Conservation (phyloP, 2,113 vertebrate species). For the Charadrius vociferus region DNA sequence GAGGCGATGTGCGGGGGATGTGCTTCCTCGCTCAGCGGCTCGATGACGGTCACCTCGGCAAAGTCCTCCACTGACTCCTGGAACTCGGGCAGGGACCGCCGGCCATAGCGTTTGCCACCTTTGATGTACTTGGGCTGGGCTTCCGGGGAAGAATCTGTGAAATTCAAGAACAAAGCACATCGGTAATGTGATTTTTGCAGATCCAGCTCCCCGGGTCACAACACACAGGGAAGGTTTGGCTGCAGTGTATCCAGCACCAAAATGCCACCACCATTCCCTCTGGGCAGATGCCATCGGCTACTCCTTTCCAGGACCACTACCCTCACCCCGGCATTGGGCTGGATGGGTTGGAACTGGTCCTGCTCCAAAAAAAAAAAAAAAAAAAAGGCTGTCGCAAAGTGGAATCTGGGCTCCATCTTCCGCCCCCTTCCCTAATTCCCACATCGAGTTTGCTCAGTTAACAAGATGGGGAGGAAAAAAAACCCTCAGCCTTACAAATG, state of each 20-base stretch:
- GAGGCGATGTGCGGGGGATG: constrained; percentile 65
- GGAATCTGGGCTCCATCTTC: background rate
- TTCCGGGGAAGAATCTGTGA: constrained; percentile 79
- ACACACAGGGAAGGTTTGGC: background rate
- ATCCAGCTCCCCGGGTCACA: no score
- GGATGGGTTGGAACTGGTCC: fast-evolving
- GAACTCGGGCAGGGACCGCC: constrained; percentile 88
- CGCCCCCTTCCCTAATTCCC: background rate
- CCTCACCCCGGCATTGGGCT: fast-evolving
- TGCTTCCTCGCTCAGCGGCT: constrained; percentile 53
- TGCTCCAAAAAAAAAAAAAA: background rate
- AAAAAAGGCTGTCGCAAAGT: fast-evolving
- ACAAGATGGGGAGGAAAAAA: background rate
- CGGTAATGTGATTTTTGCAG: fast-evolving
- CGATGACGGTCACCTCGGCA: constrained; percentile 67
- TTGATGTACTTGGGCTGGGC: constrained; percentile 93
- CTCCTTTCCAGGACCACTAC: background rate
- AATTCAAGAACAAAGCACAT: background rate
- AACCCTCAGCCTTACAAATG: background rate
- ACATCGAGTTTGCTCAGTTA: background rate
- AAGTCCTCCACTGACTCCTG: constrained; percentile 74
- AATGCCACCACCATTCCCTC: fast-evolving
- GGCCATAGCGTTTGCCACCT: constrained; percentile 91
- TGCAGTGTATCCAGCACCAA: fast-evolving
- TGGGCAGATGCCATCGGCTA: fast-evolving